Evolutionary conservation across 2,113 vertebrate species (phyloP).

Genomic region (Pseudopodoces humilis): DNA sequence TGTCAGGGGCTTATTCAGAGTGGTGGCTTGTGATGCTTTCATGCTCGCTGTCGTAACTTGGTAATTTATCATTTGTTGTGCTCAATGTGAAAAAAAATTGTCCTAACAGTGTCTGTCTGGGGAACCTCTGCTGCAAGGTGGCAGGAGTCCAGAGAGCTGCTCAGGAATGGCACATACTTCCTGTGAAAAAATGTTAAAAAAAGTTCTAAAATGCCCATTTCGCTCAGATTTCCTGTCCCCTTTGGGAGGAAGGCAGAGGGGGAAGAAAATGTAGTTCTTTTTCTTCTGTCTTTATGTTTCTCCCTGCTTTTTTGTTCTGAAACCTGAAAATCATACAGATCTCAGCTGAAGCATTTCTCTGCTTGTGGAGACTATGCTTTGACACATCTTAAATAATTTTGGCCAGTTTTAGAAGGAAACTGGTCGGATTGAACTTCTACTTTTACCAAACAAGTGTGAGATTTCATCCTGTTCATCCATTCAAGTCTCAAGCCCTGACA

Average conservation of each 20-base stretch:
- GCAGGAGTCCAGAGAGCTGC: not conserved
- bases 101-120: not conserved
- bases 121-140: not conserved
- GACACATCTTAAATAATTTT: not conserved
- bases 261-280: not conserved
- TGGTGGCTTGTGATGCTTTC: not conserved
- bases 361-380: not conserved
- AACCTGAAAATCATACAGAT: not conserved
- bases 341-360: not conserved
- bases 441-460: not conserved
- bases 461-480: not conserved
- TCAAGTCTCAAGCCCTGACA: not conserved
- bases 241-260: not conserved
- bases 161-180: not conserved
- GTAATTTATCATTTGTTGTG: not conserved
- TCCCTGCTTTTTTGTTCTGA: not conserved
- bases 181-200: not conserved
- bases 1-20: not conserved
- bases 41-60: not conserved
- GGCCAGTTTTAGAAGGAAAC: not conserved
- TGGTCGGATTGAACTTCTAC: not conserved
- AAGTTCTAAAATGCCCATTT: not conserved
- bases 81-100: not conserved
- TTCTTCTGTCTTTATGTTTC: not conserved
- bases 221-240: not conserved